phyloP scores from a whole-genome alignment of 2,888 invertebrate species.

The Pelosia muscerda region DNA sequence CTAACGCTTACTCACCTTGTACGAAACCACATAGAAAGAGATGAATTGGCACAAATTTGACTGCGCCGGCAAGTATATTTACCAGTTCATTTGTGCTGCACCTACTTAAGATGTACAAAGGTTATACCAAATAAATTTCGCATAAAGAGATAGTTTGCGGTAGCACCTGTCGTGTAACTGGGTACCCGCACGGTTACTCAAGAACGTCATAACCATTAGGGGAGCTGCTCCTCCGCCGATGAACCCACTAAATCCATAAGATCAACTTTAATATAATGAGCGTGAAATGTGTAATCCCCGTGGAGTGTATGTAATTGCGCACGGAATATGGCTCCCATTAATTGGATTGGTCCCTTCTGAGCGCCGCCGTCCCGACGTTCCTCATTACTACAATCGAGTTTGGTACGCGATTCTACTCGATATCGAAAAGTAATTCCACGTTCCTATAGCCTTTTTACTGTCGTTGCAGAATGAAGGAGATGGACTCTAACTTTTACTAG shows the following conservation, averaged over 20 bases:
- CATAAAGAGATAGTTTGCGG: neutral
- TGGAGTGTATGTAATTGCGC: slow-evolving; percentile 64
- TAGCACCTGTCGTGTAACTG: neutral
- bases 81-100: neutral
- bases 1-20: too few species aligned
- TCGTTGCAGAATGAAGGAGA: slow-evolving; percentile 31
- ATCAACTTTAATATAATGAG: slow-evolving; percentile 43
- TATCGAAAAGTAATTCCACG: slow-evolving; percentile 48
- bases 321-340: slow-evolving; percentile 67
- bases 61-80: too few species aligned
- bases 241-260: slow-evolving; percentile 29
- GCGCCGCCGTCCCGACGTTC: slow-evolving; percentile 52
- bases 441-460: slow-evolving; percentile 30
- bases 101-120: neutral
- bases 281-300: slow-evolving; percentile 51
- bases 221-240: slow-evolving; percentile 20
- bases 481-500: slow-evolving; percentile 19
- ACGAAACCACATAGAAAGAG: too few species aligned
- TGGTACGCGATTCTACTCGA: slow-evolving; percentile 44
- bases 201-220: slow-evolving; percentile 6
- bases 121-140: too few species aligned
- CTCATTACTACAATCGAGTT: slow-evolving; percentile 55
- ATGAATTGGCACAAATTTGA: too few species aligned
- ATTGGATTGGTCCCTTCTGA: slow-evolving; percentile 68
- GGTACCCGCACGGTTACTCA: neutral